Conservation (phyloP, 1,140 invertebrate genomes). For the Listronotus bonariensis region DNA sequence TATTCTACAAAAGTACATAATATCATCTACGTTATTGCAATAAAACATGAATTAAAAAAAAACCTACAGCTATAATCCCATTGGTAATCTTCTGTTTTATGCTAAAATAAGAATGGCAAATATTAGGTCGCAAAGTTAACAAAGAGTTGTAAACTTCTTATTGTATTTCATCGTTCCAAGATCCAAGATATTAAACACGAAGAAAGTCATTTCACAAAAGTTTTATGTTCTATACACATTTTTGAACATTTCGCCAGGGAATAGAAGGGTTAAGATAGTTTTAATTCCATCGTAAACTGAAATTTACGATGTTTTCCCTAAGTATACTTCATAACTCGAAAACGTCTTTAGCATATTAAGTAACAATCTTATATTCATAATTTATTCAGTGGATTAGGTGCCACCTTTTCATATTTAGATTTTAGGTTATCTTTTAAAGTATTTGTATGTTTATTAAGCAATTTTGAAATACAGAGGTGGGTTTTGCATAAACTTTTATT, state of each 20-base stretch:
- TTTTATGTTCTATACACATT: slow-evolving; percentile 18
- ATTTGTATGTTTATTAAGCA: no score
- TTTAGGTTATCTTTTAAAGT: not conserved
- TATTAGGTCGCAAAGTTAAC: no score
- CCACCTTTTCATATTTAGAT: not conserved
- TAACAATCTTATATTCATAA: slow-evolving; percentile 25
- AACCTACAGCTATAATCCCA: no score
- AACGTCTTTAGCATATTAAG: slow-evolving; percentile 31
- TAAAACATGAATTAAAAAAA: no score
- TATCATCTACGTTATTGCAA: no score
- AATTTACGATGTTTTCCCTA: slow-evolving; percentile 28
- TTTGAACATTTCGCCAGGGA: slow-evolving; percentile 18
- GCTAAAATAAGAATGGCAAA: no score
- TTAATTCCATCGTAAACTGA: slow-evolving; percentile 26
- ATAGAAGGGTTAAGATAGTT: slow-evolving; percentile 30
- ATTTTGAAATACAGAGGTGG: no score
- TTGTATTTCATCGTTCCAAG: no score
- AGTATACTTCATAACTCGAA: slow-evolving; percentile 29
- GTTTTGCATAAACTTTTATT: no score
- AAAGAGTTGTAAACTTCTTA: no score
- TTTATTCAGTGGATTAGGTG: slow-evolving; percentile 26
- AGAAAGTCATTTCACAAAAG: slow-evolving; percentile 9
- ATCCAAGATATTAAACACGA: slow-evolving; percentile 8
- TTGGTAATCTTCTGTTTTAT: no score
- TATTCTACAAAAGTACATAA: no score